phyloP scores from a whole-genome alignment of 2,888 invertebrate species.

The Ferrisia virgata region DNA sequence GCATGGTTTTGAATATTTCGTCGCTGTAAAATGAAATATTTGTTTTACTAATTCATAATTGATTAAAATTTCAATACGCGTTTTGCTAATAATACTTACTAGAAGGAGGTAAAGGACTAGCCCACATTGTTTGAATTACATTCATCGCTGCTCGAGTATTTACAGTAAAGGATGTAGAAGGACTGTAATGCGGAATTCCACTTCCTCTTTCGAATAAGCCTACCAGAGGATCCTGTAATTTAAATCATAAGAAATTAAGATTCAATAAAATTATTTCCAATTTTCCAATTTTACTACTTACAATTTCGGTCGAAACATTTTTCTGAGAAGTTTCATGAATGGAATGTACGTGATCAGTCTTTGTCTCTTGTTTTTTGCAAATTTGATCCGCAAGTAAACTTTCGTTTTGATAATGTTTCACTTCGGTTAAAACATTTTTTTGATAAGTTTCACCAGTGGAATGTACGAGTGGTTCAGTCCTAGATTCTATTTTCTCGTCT shows the following conservation, averaged over 20 bases:
- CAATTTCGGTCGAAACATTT: background rate
- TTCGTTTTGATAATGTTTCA: background rate
- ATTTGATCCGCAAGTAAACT: background rate
- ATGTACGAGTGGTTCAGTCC: background rate
- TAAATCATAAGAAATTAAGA: background rate
- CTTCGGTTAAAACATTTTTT: background rate
- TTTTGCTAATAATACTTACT: background rate
- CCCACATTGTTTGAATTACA: constrained; percentile 63
- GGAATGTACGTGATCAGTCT: background rate
- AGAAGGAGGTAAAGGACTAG: constrained; percentile 48
- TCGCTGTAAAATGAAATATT: background rate
- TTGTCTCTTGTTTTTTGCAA: background rate
- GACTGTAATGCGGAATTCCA: background rate
- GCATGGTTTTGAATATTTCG: background rate
- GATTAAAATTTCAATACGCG: background rate
- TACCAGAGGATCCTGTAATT: background rate
- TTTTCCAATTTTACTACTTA: background rate
- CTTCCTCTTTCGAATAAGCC: background rate
- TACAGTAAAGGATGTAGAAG: constrained; percentile 56
- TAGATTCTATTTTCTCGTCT: background rate
- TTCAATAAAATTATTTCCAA: background rate
- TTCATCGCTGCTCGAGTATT: constrained; percentile 69
- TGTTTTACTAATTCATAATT: background rate
- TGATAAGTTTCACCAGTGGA: background rate
- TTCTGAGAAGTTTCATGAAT: background rate